A percentile compares a stretch with the other conserved stretches of the same genome.
These are phyloP conservation scores for Drosophila trapezifrons DNA, from an alignment of 1,140 invertebrate species.

Conservation along the genomic window DNA sequence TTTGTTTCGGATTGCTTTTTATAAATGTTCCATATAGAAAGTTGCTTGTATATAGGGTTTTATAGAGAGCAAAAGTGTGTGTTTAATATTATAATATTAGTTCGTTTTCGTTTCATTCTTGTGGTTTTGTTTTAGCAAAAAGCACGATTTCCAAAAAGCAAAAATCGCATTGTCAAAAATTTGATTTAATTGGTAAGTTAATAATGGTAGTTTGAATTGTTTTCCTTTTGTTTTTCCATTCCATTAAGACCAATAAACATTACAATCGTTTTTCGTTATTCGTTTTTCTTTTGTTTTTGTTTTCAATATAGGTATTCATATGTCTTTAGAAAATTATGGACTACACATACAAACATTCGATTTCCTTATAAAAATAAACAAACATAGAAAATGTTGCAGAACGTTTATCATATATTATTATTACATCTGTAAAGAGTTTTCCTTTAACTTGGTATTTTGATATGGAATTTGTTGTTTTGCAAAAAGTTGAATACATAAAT, in stretches of 20 bases:
- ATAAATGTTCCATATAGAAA: conserved; percentile 70
- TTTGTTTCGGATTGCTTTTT: conserved; percentile 41
- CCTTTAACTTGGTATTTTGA: conserved; percentile 43
- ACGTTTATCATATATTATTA: conserved; percentile 54
- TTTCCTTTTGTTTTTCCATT: conserved; percentile 20
- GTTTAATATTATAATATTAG: conserved; percentile 57
- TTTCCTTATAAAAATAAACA: conserved; percentile 73
- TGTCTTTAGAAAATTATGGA: conserved; percentile 74
- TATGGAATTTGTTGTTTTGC: conserved; percentile 58
- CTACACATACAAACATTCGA: conserved; percentile 75
- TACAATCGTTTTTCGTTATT: conserved; percentile 6
- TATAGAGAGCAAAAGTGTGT: conserved; percentile 73
- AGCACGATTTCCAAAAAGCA: conserved; percentile 80
- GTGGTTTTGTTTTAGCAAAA: conserved; percentile 64
- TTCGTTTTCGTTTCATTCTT: conserved; percentile 44
- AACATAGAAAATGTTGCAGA: conserved; percentile 68
- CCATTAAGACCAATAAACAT: conserved; percentile 19
- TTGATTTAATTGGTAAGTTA: conserved; percentile 76
- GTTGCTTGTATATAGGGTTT: conserved; percentile 73
- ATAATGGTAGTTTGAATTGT: conserved; percentile 60
- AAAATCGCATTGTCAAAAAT: conserved; percentile 81
- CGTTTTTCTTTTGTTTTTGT: conserved; percentile 21
- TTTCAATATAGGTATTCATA: conserved; percentile 49
- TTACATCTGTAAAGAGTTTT: conserved; percentile 34
- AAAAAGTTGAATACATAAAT: conserved; percentile 64